Conservation (phyloP, 2,888 invertebrate species). For the Brenthis ino region DNA sequence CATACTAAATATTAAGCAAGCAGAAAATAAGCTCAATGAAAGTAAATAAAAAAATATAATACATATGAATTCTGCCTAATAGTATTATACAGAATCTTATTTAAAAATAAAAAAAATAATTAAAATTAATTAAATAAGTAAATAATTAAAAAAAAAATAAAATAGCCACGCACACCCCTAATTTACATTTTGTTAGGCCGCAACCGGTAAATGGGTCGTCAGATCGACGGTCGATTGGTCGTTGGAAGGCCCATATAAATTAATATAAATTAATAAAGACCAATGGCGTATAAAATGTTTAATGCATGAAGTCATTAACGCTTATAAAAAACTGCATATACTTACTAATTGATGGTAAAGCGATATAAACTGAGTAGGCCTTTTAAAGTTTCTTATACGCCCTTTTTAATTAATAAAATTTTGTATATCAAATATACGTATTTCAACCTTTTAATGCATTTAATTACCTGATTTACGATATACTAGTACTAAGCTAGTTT, state of each 20-base stretch:
- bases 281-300: constrained; percentile 15
- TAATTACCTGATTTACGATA: too few species aligned
- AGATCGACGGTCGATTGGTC: constrained; percentile 34
- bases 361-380: constrained; percentile 9
- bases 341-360: constrained; percentile 3
- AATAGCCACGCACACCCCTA: constrained; percentile 16
- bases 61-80: too few species aligned
- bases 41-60: too few species aligned
- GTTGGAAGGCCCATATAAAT: constrained; percentile 30
- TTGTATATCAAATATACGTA: not conserved
- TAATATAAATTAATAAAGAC: constrained; percentile 31
- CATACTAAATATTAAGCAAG: too few species aligned
- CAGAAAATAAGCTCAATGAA: too few species aligned
- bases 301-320: constrained; percentile 15
- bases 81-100: too few species aligned
- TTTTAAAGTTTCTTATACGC: not conserved
- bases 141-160: constrained; percentile 1
- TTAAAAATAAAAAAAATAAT: too few species aligned
- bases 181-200: constrained; percentile 20
- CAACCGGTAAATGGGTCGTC: constrained; percentile 34
- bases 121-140: not conserved
- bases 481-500: too few species aligned
- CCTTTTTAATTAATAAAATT: not conserved
- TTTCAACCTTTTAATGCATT: constrained; percentile 6
- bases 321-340: constrained; percentile 1